A percentile compares a stretch with the other conserved stretches of the same genome.
phyloP scores from a whole-genome alignment of 1,140 invertebrate species.

The Drosophila arawakana region DNA sequence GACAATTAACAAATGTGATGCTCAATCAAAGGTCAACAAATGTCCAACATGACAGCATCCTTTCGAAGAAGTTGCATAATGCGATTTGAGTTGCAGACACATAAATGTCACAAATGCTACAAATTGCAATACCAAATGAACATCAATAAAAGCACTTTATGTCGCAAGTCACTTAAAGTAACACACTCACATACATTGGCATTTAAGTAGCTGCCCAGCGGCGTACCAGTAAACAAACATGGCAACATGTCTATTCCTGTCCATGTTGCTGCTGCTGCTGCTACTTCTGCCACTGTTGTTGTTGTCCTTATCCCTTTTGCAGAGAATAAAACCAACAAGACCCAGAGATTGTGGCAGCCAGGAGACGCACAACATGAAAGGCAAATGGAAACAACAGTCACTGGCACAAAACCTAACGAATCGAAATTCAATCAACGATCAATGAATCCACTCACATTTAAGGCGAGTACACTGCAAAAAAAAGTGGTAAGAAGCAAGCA shows the following conservation, averaged over 20 bases:
- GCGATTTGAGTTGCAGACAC: constrained; percentile 77
- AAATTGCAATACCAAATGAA: constrained; percentile 79
- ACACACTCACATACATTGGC: constrained; percentile 19
- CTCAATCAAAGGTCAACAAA: constrained; percentile 12
- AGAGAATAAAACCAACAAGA: constrained; percentile 25
- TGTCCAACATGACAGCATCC: constrained; percentile 12
- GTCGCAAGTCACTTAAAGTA: constrained; percentile 72
- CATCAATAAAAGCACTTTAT: constrained; percentile 83
- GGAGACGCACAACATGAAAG: constrained; percentile 37
- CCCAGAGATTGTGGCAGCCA: constrained; percentile 25
- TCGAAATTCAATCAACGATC: constrained; percentile 81
- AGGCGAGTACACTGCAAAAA: background rate
- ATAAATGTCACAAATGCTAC: constrained; percentile 82
- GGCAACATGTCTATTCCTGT: constrained; percentile 69
- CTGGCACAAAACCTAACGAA: constrained; percentile 60
- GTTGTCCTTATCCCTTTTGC: constrained; percentile 16
- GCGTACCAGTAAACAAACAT: constrained; percentile 66
- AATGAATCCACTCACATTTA: constrained; percentile 60
- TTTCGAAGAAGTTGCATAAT: constrained; percentile 63
- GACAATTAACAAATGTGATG: constrained; percentile 32
- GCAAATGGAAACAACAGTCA: constrained; percentile 41
- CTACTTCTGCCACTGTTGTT: constrained; percentile 1
- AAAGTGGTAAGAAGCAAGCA: too few relatives aligned
- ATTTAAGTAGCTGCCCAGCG: constrained; percentile 58
- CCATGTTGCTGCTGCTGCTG: background rate